Evolutionary conservation across 2,113 vertebrate genomes (phyloP).

Genomic region (Alligator sinensis): DNA sequence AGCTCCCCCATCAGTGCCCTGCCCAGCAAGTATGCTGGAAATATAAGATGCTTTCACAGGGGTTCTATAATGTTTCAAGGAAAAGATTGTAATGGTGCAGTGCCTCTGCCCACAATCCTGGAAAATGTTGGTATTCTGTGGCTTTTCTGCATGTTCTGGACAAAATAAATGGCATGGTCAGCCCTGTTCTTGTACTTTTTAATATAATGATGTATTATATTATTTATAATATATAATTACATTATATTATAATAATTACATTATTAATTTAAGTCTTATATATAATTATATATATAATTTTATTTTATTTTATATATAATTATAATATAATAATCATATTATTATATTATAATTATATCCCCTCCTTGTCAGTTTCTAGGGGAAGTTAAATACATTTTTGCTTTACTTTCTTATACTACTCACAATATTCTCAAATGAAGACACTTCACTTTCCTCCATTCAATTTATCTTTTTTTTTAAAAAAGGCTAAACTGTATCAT

Average conservation of each 20-base stretch:
- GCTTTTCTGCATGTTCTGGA: background rate
- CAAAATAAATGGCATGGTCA: background rate
- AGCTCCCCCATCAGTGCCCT: no score
- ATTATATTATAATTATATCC: no score
- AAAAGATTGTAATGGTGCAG: background rate
- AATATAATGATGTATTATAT: background rate
- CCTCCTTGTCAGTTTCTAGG: no score
- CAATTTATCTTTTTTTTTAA: background rate
- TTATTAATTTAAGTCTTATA: no score
- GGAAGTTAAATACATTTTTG: background rate
- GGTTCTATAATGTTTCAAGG: background rate
- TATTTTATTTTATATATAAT: no score
- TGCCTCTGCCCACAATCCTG: background rate
- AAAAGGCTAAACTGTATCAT: background rate
- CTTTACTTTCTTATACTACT: background rate
- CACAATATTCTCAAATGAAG: background rate
- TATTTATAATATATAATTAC: no score
- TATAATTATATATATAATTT: no score
- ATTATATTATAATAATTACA: no score
- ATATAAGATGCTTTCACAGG: background rate
- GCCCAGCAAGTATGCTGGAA: background rate
- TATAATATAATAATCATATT: no score
- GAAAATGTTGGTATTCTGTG: background rate
- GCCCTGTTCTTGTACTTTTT: no score
- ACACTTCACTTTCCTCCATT: background rate